Evolutionary conservation across 2,797 vertebrate species (phyloP), one percentile per base, ranked within the genome.

Genomic region (Pseudochirops cupreus): DNA sequence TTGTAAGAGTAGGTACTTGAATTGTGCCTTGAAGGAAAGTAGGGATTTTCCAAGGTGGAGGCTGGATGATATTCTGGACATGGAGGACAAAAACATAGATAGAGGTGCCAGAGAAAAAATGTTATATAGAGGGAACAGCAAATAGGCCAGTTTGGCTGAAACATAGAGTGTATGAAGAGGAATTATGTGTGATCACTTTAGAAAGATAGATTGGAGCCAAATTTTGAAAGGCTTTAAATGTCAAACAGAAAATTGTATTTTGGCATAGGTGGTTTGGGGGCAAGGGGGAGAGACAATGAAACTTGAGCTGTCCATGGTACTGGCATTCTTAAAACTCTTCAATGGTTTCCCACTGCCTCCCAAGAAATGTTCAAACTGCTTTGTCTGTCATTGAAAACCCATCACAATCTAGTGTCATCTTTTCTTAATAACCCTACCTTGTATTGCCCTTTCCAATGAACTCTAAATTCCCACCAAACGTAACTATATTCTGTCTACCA

Each of bases 341-440:
- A 62, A 53, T 62, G 57, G 7, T 50, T 92, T 52, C 53, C 58
- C 31, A 74, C 4, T 28, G 18, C 9, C 52, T 53, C 46, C 14
- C 39, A 18, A 54, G 54, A 74, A 53, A 56, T 39, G 10, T 82
- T 55, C 62, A 82, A 46, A 74, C 95, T 94, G 0, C 46, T 97
- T 97, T 96, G 95, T 95, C 96, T 97, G 97, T 92, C 93, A 96
- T 92, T 52, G 50, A 56, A 94, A 95, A 91, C 74, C 62, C 39
- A 31, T 5, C 24, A 26, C 0, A n/a, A 54, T 13, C 56, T 93
- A 95, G 92, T 91, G 24, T 93, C 74, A 52, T 92, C 59, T 56
- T 91, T 52, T 26, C 82, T 26, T 95, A 90, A 93, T 90, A 92
- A 90, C 29, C 29, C 46, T 50, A 87, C 93, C 54, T 93, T 29